Evolutionary conservation across 1,140 invertebrate genomes (phyloP).

Genomic region (Ceratina australensis): DNA sequence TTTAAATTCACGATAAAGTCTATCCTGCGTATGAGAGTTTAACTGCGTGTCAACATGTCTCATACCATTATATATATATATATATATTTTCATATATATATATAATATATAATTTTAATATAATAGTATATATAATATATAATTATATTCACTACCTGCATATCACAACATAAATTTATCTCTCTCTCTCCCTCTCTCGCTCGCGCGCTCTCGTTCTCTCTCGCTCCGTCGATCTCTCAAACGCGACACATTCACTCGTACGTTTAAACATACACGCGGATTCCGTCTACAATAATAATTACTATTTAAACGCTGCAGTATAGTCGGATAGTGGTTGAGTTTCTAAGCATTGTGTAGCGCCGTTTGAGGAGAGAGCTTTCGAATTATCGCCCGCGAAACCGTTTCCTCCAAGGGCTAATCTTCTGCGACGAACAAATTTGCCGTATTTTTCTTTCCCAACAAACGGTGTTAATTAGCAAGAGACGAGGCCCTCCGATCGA

Average conservation of each 20-base stretch:
- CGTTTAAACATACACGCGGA: constrained; percentile 36
- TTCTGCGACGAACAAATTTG: neutral
- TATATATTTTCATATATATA: constrained; percentile 60
- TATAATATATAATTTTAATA: constrained; percentile 70
- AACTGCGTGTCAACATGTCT: constrained; percentile 73
- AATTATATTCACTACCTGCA: constrained; percentile 75
- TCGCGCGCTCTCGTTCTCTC: constrained; percentile 40
- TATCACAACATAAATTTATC: constrained; percentile 78
- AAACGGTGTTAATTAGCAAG: neutral
- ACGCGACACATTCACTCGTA: constrained; percentile 54
- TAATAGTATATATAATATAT: constrained; percentile 72
- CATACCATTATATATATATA: constrained; percentile 67
- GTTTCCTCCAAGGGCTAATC: constrained; percentile 28
- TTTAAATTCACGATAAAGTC: constrained; percentile 77
- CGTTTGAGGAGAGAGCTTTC: constrained; percentile 48
- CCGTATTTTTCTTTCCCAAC: neutral
- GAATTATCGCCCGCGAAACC: too few relatives aligned
- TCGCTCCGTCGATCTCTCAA: constrained; percentile 39
- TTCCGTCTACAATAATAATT: constrained; percentile 75
- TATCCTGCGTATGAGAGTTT: constrained; percentile 73
- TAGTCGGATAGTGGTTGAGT: constrained; percentile 73
- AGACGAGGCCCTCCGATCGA: neutral
- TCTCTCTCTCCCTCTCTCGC: constrained; percentile 48
- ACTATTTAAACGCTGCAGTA: constrained; percentile 74
- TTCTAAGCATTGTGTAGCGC: constrained; percentile 72